Evolutionary conservation across 2,888 invertebrate species (phyloP).

Genomic region (Endotricha flammealis): DNA sequence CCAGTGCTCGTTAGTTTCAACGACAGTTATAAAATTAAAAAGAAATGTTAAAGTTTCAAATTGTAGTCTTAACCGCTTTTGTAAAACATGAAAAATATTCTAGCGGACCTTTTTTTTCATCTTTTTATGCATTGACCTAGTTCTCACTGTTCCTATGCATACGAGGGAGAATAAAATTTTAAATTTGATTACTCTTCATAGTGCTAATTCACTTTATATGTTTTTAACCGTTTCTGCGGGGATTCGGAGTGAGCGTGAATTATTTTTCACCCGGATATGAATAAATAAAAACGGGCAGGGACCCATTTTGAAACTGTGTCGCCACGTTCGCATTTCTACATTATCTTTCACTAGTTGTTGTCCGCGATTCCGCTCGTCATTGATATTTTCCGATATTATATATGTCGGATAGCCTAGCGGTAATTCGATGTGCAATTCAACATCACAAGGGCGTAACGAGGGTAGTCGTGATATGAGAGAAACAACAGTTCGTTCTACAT

Average conservation of each 20-base stretch:
- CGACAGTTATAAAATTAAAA: constrained; percentile 4
- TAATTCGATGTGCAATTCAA: too few species aligned
- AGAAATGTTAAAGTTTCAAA: neutral
- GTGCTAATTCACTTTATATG: constrained; percentile 6
- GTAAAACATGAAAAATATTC: constrained; percentile 6
- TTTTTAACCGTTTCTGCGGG: constrained; percentile 1
- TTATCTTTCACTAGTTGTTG: constrained; percentile 6
- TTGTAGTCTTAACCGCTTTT: neutral
- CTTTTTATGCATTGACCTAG: constrained; percentile 7
- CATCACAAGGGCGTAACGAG: too few species aligned
- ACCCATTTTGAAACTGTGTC: constrained; percentile 2
- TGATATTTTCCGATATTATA: too few species aligned
- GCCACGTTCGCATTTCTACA: constrained; percentile 2
- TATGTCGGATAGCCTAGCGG: too few species aligned
- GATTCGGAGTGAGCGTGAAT: neutral
- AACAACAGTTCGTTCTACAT: too few species aligned
- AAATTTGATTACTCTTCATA: constrained; percentile 7
- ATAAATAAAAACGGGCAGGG: constrained; percentile 5
- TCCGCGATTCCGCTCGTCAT: too few species aligned
- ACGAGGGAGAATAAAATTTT: neutral
- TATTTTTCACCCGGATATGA: neutral
- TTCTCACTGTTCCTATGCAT: neutral
- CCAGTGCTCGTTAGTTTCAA: too few species aligned
- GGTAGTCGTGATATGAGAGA: too few species aligned
- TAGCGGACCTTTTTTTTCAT: constrained; percentile 1